Evolutionary conservation across 2,888 invertebrate genomes (phyloP).

Genomic region (Uloborus plumipes): DNA sequence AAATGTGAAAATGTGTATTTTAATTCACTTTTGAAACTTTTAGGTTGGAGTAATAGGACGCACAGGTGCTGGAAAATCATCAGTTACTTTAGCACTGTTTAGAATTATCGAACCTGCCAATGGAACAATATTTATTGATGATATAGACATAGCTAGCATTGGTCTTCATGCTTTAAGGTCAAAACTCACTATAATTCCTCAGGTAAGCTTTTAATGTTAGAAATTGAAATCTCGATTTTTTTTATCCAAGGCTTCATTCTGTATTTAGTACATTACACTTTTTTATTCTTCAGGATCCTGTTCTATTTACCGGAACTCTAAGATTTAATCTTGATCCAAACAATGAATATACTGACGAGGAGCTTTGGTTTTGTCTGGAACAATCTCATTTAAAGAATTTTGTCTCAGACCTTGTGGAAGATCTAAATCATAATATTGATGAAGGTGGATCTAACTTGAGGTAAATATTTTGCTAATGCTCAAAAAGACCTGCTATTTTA

Average conservation of each 20-base stretch:
- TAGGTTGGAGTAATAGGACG: conserved; percentile 73
- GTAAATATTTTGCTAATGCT: conserved; percentile 4
- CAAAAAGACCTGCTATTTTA: too few relatives aligned
- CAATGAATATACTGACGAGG: conserved; percentile 21
- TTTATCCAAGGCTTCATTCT: not conserved
- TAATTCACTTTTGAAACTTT: conserved; percentile 2
- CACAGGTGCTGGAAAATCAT: conserved; percentile 76
- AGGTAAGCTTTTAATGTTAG: conserved; percentile 71
- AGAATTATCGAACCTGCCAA: conserved; percentile 75
- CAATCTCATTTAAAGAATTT: conserved; percentile 31
- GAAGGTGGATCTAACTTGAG: conserved; percentile 41
- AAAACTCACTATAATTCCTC: conserved; percentile 75
- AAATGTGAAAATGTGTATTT: not conserved
- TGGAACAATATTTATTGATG: conserved; percentile 75
- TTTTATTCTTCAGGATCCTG: conserved; percentile 35
- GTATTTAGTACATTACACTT: not conserved
- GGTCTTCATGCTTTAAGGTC: conserved; percentile 74
- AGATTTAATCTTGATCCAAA: conserved; percentile 42
- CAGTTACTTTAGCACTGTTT: conserved; percentile 76
- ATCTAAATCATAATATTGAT: conserved; percentile 25
- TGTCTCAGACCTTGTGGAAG: conserved; percentile 15
- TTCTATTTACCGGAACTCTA: conserved; percentile 42
- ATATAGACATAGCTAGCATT: conserved; percentile 73
- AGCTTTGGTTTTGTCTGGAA: conserved; percentile 36
- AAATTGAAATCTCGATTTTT: not conserved